Conservation (phyloP, 2,113 vertebrate genomes). For the Hyla sarda region DNA sequence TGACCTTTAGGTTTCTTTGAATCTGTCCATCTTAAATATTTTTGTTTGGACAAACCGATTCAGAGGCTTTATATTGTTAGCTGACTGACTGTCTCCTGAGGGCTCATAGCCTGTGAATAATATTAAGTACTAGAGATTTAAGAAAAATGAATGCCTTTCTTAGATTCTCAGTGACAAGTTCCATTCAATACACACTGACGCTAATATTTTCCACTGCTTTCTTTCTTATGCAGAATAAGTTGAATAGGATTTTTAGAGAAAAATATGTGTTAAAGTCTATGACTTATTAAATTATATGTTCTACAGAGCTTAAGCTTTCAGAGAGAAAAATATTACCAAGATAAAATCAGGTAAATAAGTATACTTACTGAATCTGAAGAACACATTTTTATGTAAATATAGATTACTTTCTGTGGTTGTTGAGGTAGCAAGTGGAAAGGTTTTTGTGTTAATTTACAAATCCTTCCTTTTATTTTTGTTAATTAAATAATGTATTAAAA, state of each 20-base stretch:
- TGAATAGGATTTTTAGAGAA: conserved; percentile 21
- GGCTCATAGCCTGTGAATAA: conserved; percentile 36
- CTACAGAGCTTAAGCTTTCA: conserved; percentile 16
- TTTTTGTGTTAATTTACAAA: background rate
- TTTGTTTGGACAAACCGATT: conserved; percentile 55
- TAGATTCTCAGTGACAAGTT: conserved; percentile 41
- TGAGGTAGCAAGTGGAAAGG: background rate
- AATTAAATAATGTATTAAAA: background rate
- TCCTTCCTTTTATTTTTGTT: background rate
- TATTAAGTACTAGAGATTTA: conserved; percentile 53
- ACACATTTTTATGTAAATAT: background rate
- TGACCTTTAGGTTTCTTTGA: conserved; percentile 60
- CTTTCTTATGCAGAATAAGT: conserved; percentile 29
- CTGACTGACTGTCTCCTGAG: conserved; percentile 46
- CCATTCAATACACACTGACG: conserved; percentile 36
- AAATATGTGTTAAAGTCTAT: background rate
- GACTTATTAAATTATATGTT: conserved; percentile 38
- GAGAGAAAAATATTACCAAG: background rate
- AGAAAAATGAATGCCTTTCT: conserved; percentile 51
- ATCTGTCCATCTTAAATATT: conserved; percentile 59
- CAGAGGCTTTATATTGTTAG: conserved; percentile 53
- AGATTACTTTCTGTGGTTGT: background rate
- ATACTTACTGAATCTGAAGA: background rate
- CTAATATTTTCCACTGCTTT: conserved; percentile 39
- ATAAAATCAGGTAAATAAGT: background rate